These are phyloP conservation scores for Trachelus tabidus DNA, from an alignment of 2,888 invertebrate genomes.

Conservation along the genomic window DNA sequence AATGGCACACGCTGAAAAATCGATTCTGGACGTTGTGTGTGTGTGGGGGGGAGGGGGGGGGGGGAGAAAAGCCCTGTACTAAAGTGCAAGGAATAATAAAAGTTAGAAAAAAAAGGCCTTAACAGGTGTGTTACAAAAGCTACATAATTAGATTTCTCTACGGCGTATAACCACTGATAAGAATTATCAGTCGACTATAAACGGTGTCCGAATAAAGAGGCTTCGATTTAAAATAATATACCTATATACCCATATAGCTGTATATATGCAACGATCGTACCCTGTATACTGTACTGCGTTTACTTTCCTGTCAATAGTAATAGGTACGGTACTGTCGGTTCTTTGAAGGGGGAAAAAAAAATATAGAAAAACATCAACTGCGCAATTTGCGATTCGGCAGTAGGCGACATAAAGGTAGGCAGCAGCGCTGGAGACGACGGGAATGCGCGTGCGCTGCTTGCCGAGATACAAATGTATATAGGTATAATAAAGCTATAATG, in stretches of 20 bases:
- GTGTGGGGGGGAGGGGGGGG: too few relatives aligned
- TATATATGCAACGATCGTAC: too few relatives aligned
- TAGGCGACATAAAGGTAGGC: not conserved
- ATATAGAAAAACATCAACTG: not conserved
- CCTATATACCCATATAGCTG: not conserved
- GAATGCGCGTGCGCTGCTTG: not conserved
- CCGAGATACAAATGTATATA: not conserved
- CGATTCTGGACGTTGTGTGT: not conserved
- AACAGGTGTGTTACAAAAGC: not conserved
- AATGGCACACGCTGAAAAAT: not conserved
- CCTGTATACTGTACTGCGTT: not conserved
- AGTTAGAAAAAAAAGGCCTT: not conserved
- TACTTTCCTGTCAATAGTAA: not conserved
- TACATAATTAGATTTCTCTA: not conserved
- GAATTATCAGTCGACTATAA: not conserved
- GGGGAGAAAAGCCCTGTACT: too few relatives aligned
- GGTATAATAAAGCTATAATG: not conserved
- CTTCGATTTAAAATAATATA: not conserved
- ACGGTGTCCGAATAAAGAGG: not conserved
- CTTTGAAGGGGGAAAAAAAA: not conserved
- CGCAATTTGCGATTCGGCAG: slow-evolving; percentile 7
- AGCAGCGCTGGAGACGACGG: not conserved
- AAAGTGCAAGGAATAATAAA: not conserved
- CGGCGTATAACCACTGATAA: not conserved
- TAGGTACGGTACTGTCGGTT: not conserved